These are phyloP conservation scores for Lampris megalopsis DNA, from an alignment of 2,113 vertebrate genomes.

Conservation along the genomic window DNA sequence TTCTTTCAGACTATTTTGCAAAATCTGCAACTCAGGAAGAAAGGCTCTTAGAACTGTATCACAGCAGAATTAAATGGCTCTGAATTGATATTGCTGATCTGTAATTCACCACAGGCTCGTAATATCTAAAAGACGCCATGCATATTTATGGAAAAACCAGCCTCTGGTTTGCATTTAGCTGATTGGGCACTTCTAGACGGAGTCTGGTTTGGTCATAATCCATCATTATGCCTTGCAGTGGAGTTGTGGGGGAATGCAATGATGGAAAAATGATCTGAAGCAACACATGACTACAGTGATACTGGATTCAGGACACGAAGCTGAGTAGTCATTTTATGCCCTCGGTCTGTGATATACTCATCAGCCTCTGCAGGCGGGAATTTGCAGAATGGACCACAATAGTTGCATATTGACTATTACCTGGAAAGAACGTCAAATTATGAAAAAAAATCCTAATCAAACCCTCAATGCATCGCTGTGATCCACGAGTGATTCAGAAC, in stretches of 20 bases:
- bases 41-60: slow-evolving; percentile 59
- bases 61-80: slow-evolving; percentile 67
- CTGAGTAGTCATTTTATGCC: too few species aligned
- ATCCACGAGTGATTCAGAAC: slow-evolving; percentile 10
- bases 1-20: slow-evolving; percentile 59
- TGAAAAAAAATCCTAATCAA: too few species aligned
- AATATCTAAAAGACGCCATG: slow-evolving; percentile 73
- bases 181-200: slow-evolving; percentile 74
- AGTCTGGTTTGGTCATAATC: slow-evolving; percentile 74
- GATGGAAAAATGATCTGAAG: too few species aligned
- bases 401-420: too few species aligned
- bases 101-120: slow-evolving; percentile 71
- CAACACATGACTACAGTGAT: too few species aligned
- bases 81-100: slow-evolving; percentile 73
- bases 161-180: slow-evolving; percentile 75
- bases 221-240: slow-evolving; percentile 71
- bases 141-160: slow-evolving; percentile 80
- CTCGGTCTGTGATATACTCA: too few species aligned
- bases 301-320: too few species aligned
- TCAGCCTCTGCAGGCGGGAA: too few species aligned
- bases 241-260: background rate
- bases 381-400: too few species aligned
- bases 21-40: slow-evolving; percentile 62
- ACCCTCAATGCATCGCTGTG: background rate
- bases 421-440: too few species aligned